Conservation (phyloP, 2,888 invertebrate genomes). For the Megalurothrips usitatus region DNA sequence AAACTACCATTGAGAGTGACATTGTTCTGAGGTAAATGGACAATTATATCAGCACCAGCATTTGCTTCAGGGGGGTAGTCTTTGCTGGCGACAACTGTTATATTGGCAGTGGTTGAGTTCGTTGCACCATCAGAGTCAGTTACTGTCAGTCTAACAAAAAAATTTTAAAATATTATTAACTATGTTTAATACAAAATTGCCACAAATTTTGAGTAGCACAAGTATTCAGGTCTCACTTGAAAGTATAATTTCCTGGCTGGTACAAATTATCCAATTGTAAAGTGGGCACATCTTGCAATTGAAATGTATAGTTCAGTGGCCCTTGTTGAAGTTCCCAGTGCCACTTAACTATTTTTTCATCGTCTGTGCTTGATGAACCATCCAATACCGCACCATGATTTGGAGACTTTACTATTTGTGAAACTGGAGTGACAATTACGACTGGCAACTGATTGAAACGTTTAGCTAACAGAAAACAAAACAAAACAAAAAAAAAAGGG, state of each 20-base stretch:
- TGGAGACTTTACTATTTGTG: slow-evolving; percentile 82
- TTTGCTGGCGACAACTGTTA: slow-evolving; percentile 82
- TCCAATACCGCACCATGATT: slow-evolving; percentile 87
- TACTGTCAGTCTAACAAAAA: slow-evolving; percentile 64
- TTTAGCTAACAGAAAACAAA: slow-evolving; percentile 52
- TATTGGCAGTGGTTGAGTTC: slow-evolving; percentile 80
- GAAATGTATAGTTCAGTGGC: slow-evolving; percentile 79
- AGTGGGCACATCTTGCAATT: slow-evolving; percentile 72
- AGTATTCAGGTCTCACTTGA: slow-evolving; percentile 52
- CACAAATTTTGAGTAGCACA: neutral
- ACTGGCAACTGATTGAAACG: slow-evolving; percentile 78
- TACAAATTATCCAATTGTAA: slow-evolving; percentile 77
- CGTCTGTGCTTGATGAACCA: slow-evolving; percentile 67
- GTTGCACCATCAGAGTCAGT: slow-evolving; percentile 85
- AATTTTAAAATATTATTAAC: neutral
- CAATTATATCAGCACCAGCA: slow-evolving; percentile 84
- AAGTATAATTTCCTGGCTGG: slow-evolving; percentile 84
- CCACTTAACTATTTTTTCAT: slow-evolving; percentile 59
- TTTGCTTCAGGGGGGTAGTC: slow-evolving; percentile 96
- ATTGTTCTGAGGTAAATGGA: slow-evolving; percentile 83
- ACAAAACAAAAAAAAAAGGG: slow-evolving; percentile 35
- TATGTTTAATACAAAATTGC: neutral
- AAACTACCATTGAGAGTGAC: slow-evolving; percentile 83
- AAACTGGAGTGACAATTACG: slow-evolving; percentile 78
- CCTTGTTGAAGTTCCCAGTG: slow-evolving; percentile 90